Conservation (phyloP, 2,888 invertebrate species). For the Oithona nana region DNA sequence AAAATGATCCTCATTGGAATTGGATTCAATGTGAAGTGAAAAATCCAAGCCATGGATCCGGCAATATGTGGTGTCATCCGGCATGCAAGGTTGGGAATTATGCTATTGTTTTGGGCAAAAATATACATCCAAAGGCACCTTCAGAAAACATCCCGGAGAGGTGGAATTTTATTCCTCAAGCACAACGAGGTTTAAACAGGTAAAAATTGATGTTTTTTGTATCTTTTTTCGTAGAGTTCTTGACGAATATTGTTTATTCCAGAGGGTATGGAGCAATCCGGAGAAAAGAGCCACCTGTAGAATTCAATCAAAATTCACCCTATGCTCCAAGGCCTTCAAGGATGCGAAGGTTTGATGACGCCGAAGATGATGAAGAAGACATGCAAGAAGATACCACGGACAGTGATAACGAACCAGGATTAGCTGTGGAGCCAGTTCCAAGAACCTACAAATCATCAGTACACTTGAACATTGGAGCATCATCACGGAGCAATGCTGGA, state of each 20-base stretch:
- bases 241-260: slow-evolving; percentile 39
- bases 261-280: neutral
- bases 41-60: slow-evolving; percentile 58
- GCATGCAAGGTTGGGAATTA: slow-evolving; percentile 57
- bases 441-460: too few relatives aligned
- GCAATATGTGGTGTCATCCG: slow-evolving; percentile 81
- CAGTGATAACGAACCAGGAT: too few relatives aligned
- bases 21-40: slow-evolving; percentile 45
- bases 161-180: neutral
- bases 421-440: too few relatives aligned
- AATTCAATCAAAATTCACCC: too few relatives aligned
- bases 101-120: slow-evolving; percentile 42
- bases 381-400: too few relatives aligned
- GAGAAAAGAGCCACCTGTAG: too few relatives aligned
- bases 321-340: neutral
- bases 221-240: too few relatives aligned
- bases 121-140: neutral
- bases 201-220: too few relatives aligned
- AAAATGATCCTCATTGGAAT: slow-evolving; percentile 44
- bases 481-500: too few relatives aligned
- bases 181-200: slow-evolving; percentile 39
- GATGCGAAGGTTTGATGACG: neutral
- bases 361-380: too few relatives aligned
- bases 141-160: neutral
- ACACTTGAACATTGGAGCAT: too few relatives aligned